phyloP scores from a whole-genome alignment of 2,113 vertebrate genomes.

The Gopherus flavomarginatus region DNA sequence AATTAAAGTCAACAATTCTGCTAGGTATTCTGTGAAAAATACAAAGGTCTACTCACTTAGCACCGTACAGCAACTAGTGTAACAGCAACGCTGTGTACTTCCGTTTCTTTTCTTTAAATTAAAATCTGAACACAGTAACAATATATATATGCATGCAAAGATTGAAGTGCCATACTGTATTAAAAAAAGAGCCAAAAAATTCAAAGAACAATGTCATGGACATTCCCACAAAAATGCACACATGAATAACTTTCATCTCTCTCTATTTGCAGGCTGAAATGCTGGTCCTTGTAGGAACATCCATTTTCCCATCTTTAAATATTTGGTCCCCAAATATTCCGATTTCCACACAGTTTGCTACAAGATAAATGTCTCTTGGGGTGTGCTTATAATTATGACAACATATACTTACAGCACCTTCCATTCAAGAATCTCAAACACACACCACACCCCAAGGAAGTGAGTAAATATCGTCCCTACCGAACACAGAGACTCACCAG shows the following conservation, averaged over 20 bases:
- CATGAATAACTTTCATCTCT: background rate
- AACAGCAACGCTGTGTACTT: background rate
- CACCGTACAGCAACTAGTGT: rapidly evolving
- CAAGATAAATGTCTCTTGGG: background rate
- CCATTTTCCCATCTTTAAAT: background rate
- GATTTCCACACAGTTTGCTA: background rate
- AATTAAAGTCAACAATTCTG: background rate
- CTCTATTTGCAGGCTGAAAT: background rate
- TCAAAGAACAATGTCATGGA: background rate
- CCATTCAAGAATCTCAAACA: background rate
- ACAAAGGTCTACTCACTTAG: background rate
- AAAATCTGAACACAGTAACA: background rate
- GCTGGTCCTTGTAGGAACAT: background rate
- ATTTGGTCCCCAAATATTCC: background rate
- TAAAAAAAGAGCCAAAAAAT: background rate
- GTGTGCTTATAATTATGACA: background rate
- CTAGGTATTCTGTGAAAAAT: background rate
- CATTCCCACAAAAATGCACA: background rate
- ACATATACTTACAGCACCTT: background rate
- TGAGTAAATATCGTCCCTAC: background rate
- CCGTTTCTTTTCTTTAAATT: background rate
- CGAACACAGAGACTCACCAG: background rate
- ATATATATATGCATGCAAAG: background rate
- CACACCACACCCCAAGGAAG: background rate
- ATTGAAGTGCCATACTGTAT: background rate